Percentiles rank a stretch among this genome's conserved stretches.
phyloP scores from a whole-genome alignment of 2,797 vertebrate genomes.

The Leptatherina wallacei region DNA sequence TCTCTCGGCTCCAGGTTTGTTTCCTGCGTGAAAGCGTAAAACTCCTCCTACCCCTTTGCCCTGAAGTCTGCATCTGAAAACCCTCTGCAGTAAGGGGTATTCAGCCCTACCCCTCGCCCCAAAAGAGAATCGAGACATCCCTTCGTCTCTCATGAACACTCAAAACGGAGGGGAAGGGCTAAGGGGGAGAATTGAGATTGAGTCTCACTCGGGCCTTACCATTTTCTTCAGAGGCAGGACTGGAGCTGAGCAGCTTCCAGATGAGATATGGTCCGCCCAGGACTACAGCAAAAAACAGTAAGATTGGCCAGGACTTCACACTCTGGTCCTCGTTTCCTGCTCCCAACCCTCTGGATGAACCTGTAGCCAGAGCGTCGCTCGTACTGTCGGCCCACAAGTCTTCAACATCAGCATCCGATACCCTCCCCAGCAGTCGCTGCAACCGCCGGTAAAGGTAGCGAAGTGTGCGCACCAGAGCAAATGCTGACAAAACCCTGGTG shows the following conservation, averaged over 20 bases:
- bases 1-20: no score
- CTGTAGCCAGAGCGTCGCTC: slow-evolving; percentile 79
- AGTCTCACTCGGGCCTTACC: no score
- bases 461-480: slow-evolving; percentile 93
- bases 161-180: no score
- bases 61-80: no score
- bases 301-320: slow-evolving; percentile 97
- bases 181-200: no score
- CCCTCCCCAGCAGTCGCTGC: slow-evolving; percentile 88
- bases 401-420: slow-evolving; percentile 86
- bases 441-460: slow-evolving; percentile 90
- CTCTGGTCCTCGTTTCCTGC: slow-evolving; percentile 65
- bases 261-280: slow-evolving; percentile 97
- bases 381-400: slow-evolving; percentile 94
- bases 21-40: no score
- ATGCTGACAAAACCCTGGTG: slow-evolving; percentile 94
- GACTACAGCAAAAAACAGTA: slow-evolving; percentile 94
- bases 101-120: no score
- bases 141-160: no score
- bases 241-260: slow-evolving; percentile 93
- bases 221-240: slow-evolving; percentile 80
- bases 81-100: no score
- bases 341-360: slow-evolving; percentile 71
- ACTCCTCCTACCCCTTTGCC: no score
- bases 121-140: no score